Evolutionary conservation across 2,888 invertebrate genomes (phyloP), one percentile per base, ranked within the genome.

Genomic region (Oligia strigilis): DNA sequence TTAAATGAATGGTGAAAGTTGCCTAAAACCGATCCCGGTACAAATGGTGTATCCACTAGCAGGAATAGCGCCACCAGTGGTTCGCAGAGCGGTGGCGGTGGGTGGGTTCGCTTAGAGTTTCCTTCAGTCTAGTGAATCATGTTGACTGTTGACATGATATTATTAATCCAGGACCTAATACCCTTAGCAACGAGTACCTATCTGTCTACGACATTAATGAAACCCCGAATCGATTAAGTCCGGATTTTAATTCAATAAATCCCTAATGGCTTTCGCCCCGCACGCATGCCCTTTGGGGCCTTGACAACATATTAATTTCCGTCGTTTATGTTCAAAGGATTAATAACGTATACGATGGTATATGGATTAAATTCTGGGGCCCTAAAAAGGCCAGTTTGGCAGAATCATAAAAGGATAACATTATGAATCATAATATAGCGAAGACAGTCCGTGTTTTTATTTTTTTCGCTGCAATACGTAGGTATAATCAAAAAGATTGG

Each of bases 171-270:
- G 36, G 14, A 69, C 52, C 46, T 14, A 55, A 70, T 43, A 46
- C 46, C 60, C 70, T 29, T 55, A 60, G 73, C 29, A 72, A 66
- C 46, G 4, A 23, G 17, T 43, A 1, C 14, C n/a, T 52, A 1
- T 8, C n/a, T 52, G 36, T 52, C 49, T 60, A 52, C 58, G 5
- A 23, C 43, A 60, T 40, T 65, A 72, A 75, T 76, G 36, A 65
- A 58, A 62, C 29, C 29, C 52, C 29, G 14, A 74, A 77, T 72
- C 72, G 77, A 77, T 77, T 58, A 72, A 29, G 36, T 14, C 40
- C 40, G 14, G 75, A 83, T 70, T 86, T 84, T 82, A 69, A 77
- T 86, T 46, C 64, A 60, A 83, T 83, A 69, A 43, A 19, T 29
- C n/a, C 73, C 46, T 83, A 86, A 71, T 73, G 67, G 80, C 11